phyloP scores from a whole-genome alignment of 2,113 vertebrate species.

The Rhagologus leucostigma region DNA sequence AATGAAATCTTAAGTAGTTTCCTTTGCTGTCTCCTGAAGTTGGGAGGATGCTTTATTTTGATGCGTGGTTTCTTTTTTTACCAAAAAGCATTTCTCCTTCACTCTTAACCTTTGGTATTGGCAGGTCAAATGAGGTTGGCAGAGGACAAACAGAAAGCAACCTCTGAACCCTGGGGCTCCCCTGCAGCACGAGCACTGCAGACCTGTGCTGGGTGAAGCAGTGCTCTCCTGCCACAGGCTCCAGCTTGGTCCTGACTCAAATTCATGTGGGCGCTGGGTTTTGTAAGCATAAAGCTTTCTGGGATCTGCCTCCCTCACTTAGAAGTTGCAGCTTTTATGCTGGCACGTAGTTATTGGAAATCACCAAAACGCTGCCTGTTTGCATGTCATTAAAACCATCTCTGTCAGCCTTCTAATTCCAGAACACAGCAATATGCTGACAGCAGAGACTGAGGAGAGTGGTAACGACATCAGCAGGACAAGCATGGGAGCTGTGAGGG shows the following conservation, averaged over 20 bases:
- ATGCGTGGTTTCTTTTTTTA: neutral
- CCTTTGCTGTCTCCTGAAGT: neutral
- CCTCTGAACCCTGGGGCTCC: neutral
- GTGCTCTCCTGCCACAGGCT: neutral
- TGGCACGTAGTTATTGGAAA: neutral
- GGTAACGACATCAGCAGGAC: neutral
- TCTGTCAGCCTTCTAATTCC: neutral
- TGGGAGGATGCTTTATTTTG: neutral
- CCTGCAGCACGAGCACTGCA: neutral
- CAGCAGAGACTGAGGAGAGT: neutral
- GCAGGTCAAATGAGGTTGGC: neutral
- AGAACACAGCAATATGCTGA: neutral
- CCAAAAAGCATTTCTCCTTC: neutral
- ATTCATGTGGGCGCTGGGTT: accelerated
- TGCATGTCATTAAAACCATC: neutral
- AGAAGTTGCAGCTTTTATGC: neutral
- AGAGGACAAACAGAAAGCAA: neutral
- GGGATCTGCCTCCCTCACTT: neutral
- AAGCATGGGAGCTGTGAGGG: neutral
- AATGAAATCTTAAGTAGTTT: neutral
- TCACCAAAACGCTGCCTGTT: neutral
- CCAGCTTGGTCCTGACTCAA: neutral
- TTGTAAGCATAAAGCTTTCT: neutral
- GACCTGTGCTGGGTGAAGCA: neutral
- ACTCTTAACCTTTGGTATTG: neutral